Evolutionary conservation across 2,113 vertebrate genomes (phyloP), one percentile per base, ranked within the genome.

Genomic region (Nannospalax galili): DNA sequence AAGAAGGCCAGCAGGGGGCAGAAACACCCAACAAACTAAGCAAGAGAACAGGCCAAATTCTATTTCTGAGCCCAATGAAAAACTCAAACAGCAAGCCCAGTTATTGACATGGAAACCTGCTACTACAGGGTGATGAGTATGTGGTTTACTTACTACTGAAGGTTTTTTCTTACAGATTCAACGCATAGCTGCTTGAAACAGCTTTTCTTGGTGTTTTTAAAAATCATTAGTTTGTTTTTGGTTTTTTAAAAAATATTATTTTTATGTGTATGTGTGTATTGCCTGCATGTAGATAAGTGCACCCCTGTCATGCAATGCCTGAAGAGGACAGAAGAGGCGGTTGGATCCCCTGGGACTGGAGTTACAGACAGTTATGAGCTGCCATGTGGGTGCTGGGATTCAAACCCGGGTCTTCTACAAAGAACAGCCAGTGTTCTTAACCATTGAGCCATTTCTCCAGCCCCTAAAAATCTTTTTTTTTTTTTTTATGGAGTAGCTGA

Each of bases 1-100:
- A 96, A 78, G 7, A 65, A 90, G 0, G 81, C 97, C 97, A 97
- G 92, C 65, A 97, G 97, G 97, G 97, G 97, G 97, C 96, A 97
- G 96, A 93, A 93, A 94, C 62, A 95, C 80, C 78, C 86, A 93
- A 60, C 84, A 95, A 94, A 96, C 14, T 2, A 5, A 96, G 87
- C 69, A 64, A 74, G 64, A 89, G 37, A 4, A 52, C 0, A 87
- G 60, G 37, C 37, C 89, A 90, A 90, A 87, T 60, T 65, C 80
- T 56, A 42, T 70, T 96, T 90, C 32, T 82, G 73, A 97, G 92
- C 7, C n/a, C 65, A 73, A 74, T 0, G 79, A 70, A 84, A 90
- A 4, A 65, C 35, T 64, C 26, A 60, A 87, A 75, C 2, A 92
- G 90, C 45, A 95, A 92, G 65, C 32, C 91, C 75, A 85, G 45